Evolutionary conservation across 2,888 invertebrate genomes (phyloP).

Genomic region (Ichneumoninae sp.): DNA sequence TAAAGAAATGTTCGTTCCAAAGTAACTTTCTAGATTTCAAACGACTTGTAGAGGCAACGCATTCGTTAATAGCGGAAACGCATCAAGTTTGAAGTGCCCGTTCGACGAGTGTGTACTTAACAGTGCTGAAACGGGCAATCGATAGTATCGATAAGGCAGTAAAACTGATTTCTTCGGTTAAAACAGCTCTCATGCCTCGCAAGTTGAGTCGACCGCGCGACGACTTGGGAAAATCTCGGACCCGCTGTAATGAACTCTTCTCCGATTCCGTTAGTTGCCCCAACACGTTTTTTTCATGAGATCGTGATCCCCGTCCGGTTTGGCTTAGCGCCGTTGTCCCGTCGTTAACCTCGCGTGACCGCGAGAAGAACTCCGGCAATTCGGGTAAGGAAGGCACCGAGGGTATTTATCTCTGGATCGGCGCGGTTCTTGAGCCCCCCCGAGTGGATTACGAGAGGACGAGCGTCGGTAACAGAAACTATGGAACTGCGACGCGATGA

Average conservation of each 20-base stretch:
- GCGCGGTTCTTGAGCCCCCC: constrained; percentile 3
- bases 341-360: neutral
- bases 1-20: no score
- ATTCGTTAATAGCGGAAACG: neutral
- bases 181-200: neutral
- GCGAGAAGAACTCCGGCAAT: neutral
- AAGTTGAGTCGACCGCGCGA: neutral
- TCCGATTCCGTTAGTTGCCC: neutral
- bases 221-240: neutral
- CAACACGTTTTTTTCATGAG: neutral
- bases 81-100: neutral
- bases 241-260: neutral
- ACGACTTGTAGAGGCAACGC: no score
- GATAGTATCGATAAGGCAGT: neutral
- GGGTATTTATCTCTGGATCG: constrained; percentile 16
- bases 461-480: constrained; percentile 4
- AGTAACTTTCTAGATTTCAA: no score
- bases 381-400: neutral
- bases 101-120: neutral
- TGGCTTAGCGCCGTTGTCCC: neutral
- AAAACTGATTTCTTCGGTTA: neutral
- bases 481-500: neutral
- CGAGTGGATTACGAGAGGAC: constrained; percentile 2
- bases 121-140: neutral
- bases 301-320: neutral